phyloP scores from a whole-genome alignment of 2,888 invertebrate genomes.

The Cephus runcator region DNA sequence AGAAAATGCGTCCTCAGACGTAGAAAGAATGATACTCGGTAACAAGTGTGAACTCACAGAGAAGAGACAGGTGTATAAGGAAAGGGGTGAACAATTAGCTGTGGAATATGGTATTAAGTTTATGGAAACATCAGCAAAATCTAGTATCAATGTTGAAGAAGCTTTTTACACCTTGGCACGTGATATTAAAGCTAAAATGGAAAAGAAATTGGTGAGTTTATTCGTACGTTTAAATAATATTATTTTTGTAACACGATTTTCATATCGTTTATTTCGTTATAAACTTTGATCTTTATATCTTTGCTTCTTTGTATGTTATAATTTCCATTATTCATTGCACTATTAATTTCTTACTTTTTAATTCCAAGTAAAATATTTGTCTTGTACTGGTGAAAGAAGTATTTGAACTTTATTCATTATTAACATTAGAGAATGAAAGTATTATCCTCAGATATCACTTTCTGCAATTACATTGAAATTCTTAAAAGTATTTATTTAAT shows the following conservation, averaged over 20 bases:
- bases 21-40: slow-evolving; percentile 98
- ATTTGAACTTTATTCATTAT: background rate
- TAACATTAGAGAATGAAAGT: background rate
- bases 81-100: slow-evolving; percentile 96
- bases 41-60: slow-evolving; percentile 99
- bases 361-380: slow-evolving; percentile 13
- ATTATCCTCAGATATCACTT: background rate
- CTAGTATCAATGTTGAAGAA: slow-evolving; percentile 96
- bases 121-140: slow-evolving; percentile 99
- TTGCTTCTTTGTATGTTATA: slow-evolving; percentile 37
- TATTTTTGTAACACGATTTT: slow-evolving; percentile 42
- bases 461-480: background rate
- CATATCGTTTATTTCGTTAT: slow-evolving; percentile 33
- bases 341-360: slow-evolving; percentile 35
- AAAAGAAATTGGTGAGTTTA: slow-evolving; percentile 91
- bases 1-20: slow-evolving; percentile 98
- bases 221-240: slow-evolving; percentile 32
- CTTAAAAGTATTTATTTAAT: background rate
- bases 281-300: slow-evolving; percentile 38
- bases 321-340: slow-evolving; percentile 37
- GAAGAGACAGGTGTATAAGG: slow-evolving; percentile 93
- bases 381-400: background rate
- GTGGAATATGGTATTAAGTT: slow-evolving; percentile 99
- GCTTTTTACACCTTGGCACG: slow-evolving; percentile 97
- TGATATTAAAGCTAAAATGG: slow-evolving; percentile 98